Percentiles rank a stretch among this genome's conserved stretches.
These are phyloP conservation scores for Chrysemys picta DNA, from an alignment of 2,113 vertebrate species.

Conservation along the genomic window DNA sequence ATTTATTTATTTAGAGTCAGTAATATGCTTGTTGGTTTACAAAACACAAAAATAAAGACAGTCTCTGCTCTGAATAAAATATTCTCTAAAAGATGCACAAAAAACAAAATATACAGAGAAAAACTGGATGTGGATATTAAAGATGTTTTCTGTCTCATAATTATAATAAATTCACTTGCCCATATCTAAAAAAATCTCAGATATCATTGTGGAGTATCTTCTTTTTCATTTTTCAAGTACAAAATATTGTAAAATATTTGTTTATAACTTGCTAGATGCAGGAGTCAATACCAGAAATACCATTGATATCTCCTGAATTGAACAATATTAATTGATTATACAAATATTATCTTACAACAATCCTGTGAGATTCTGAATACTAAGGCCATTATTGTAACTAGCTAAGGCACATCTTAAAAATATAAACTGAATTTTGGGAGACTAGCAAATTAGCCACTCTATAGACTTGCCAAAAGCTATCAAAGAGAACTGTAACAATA, in stretches of 20 bases:
- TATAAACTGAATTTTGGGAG: not conserved
- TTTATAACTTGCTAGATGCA: not conserved
- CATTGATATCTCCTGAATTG: not conserved
- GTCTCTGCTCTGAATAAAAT: not conserved
- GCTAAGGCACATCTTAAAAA: not conserved
- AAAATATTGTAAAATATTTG: not conserved
- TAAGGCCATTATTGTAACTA: not conserved
- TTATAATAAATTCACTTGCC: not conserved
- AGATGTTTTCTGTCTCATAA: not conserved
- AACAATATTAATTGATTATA: not conserved
- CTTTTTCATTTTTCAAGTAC: not conserved
- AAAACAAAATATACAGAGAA: not conserved
- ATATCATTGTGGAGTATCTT: not conserved
- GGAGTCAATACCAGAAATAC: not conserved
- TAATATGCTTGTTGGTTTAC: not conserved
- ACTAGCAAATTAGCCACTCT: not conserved
- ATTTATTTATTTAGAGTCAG: not conserved
- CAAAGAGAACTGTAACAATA: not conserved
- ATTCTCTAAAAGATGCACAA: not conserved
- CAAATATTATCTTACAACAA: not conserved
- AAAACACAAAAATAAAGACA: not conserved
- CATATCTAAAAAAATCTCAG: not conserved
- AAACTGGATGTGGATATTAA: not conserved
- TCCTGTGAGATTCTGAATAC: not conserved
- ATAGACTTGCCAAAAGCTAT: not conserved